Conservation (phyloP, 2,113 vertebrate genomes). For the Eptesicus fuscus region DNA sequence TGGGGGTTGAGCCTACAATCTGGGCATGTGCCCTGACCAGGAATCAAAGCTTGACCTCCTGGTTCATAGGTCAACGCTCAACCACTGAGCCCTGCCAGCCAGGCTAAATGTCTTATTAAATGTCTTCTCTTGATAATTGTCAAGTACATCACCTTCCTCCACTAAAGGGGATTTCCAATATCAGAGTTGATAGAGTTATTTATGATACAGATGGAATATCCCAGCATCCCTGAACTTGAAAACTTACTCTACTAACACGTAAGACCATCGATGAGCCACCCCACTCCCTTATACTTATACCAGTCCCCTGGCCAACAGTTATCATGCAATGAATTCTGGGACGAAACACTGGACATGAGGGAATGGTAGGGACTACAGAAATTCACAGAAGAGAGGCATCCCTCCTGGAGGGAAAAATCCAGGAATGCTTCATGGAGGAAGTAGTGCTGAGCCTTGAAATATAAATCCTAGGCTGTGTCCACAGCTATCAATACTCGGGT, state of each 20-base stretch:
- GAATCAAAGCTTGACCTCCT: no score
- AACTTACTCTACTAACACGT: background rate
- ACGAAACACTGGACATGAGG: background rate
- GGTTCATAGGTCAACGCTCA: no score
- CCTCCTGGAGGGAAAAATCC: background rate
- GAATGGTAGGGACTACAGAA: no score
- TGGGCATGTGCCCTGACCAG: no score
- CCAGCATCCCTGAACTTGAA: background rate
- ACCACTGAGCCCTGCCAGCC: no score
- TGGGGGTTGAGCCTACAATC: no score
- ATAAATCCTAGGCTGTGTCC: background rate
- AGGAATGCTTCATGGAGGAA: background rate
- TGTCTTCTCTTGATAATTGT: background rate
- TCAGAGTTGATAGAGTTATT: background rate
- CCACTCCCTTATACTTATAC: background rate
- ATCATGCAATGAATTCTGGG: background rate
- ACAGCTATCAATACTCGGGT: background rate
- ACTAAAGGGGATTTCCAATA: background rate
- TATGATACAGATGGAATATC: background rate
- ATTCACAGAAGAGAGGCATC: background rate
- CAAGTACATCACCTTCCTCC: background rate
- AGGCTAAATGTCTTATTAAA: no score
- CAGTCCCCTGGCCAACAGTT: background rate
- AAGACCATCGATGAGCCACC: background rate
- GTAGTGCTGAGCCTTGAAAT: background rate